Base-by-base conservation (phyloP, 2,888 invertebrate genomes). In the Ethmia dodecea region DNA sequence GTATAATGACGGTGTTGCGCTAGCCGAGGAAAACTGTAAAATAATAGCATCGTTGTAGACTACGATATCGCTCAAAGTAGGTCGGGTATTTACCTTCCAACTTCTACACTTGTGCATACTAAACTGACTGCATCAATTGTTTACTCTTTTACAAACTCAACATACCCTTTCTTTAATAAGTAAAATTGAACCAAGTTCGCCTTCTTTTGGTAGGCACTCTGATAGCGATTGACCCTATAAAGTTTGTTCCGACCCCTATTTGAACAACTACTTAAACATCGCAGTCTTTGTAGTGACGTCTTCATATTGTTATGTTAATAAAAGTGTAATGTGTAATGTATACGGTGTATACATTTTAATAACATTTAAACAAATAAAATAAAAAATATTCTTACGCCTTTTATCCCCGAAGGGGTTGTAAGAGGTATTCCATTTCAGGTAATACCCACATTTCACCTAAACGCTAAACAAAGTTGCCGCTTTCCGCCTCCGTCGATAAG, bases 1-100 rank as follows among this genome's bases (percentile, higher is more conserved):
- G 62, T 58, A 55, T 66, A 63, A 66, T 70, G 73, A 74, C 70
- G 68, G 63, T 58, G 66, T 65, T 63, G 58, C 56, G 59, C 59
- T 61, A 59, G 55, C 40, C 49, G 52, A 54, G 54, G 60, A 69
- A 67, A 68, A 57, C 56, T 55, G 52, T 62, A 62, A 70, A 71
- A 72, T 63, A 62, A 67, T 62, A 55, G 60, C 62, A 55, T 60
- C 53, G 53, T 56, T 64, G 62, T 61, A 49, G 55, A 48, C 46
- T 45, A 38, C 56, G 58, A 51, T 64, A 64, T 56, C 53, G 60
- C 48, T 42, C 35, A 42, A 72, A 65, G 54, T 69, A 51, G 69
- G 70, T 70, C 70, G 61, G 57, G 55, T 72, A 60, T 67, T 75
- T 72, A 63, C 67, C 64, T 61, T 58, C n/a, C n/a, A 40, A 47